Conservation (phyloP, 2,113 vertebrate species). For the Rhineura floridana region DNA sequence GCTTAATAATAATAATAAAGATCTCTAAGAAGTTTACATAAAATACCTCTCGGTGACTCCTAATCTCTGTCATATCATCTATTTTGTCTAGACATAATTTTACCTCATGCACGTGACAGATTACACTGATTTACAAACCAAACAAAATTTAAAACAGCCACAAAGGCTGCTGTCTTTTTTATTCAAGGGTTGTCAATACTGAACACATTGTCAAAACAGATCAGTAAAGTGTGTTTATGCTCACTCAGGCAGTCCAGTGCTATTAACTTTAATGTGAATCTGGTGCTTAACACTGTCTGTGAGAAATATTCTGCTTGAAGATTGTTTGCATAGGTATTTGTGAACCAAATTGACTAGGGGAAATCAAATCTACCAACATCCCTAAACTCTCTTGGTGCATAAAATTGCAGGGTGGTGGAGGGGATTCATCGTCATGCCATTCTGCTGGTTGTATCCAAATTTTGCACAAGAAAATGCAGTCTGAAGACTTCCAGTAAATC, state of each 20-base stretch:
- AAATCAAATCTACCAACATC: slow-evolving; percentile 7
- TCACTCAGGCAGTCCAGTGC: not conserved
- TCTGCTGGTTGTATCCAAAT: slow-evolving; percentile 35
- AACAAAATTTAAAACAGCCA: not conserved
- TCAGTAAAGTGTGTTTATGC: not conserved
- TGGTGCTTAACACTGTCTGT: not conserved
- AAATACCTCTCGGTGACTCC: not conserved
- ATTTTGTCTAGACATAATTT: not conserved
- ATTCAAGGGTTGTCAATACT: not conserved
- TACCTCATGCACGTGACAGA: not conserved
- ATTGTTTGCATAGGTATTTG: not conserved
- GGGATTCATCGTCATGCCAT: slow-evolving; percentile 49
- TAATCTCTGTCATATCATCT: not conserved
- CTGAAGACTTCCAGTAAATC: slow-evolving; percentile 59
- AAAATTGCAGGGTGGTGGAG: slow-evolving; percentile 9
- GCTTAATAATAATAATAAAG: too few relatives aligned
- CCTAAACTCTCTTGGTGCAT: not conserved
- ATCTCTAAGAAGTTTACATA: too few relatives aligned
- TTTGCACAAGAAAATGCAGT: slow-evolving; percentile 13
- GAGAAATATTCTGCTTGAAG: not conserved
- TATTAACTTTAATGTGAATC: slow-evolving; percentile 10
- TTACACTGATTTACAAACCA: not conserved
- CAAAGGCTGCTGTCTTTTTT: not conserved
- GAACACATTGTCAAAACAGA: not conserved
- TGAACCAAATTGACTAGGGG: not conserved